Percentiles rank a stretch among this genome's conserved stretches.
Conservation (phyloP, 2,888 invertebrate species). For the Cerastoderma edule region DNA sequence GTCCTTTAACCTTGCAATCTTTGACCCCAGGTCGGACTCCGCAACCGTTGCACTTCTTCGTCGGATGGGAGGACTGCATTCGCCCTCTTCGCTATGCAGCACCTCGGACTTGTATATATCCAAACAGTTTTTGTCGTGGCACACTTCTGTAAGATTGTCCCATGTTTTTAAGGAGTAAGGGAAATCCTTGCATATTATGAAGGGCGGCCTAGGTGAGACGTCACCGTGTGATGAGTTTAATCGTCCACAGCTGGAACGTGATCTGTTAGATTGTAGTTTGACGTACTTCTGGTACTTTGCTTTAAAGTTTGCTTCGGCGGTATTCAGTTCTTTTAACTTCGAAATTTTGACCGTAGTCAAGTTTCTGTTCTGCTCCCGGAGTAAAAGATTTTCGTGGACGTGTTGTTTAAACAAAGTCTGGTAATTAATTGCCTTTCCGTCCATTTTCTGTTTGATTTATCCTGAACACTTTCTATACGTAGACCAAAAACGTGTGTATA, state of each 20-base stretch:
- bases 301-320: slow-evolving; percentile 32
- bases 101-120: slow-evolving; percentile 49
- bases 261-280: neutral
- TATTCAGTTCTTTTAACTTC: slow-evolving; percentile 32
- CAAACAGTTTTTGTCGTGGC: slow-evolving; percentile 15
- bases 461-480: too few relatives aligned
- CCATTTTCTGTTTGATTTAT: too few relatives aligned
- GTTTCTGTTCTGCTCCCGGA: slow-evolving; percentile 29
- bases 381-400: slow-evolving; percentile 41
- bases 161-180: slow-evolving; percentile 47
- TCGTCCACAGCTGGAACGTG: neutral
- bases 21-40: slow-evolving; percentile 1
- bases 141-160: slow-evolving; percentile 40
- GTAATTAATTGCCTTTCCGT: slow-evolving; percentile 21
- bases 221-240: neutral
- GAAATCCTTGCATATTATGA: slow-evolving; percentile 40
- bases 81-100: slow-evolving; percentile 22
- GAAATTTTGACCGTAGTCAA: slow-evolving; percentile 29
- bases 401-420: slow-evolving; percentile 43
- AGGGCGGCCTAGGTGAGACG: slow-evolving; percentile 27
- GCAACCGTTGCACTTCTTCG: neutral
- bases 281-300: slow-evolving; percentile 25
- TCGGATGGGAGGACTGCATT: neutral
- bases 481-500: too few relatives aligned
- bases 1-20: slow-evolving; percentile 4